phyloP scores from a whole-genome alignment of 2,888 invertebrate species.

The Limulus polyphemus region DNA sequence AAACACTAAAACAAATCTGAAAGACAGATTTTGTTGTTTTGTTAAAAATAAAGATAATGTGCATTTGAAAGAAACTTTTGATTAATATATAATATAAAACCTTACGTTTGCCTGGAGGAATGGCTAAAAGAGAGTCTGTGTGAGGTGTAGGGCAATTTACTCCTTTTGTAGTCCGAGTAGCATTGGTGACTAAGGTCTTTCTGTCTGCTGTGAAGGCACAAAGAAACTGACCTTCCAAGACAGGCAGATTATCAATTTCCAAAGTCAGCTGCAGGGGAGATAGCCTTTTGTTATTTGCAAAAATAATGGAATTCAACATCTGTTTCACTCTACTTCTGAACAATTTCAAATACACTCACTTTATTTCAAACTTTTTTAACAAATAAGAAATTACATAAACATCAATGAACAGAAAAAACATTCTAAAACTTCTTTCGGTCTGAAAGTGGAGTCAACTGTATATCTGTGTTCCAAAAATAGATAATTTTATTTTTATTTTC shows the following conservation, averaged over 20 bases:
- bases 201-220: slow-evolving; percentile 83
- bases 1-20: neutral
- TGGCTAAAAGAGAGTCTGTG: slow-evolving; percentile 80
- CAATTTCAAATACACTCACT: too few relatives aligned
- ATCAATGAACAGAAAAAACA: too few relatives aligned
- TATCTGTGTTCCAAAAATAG: too few relatives aligned
- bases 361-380: too few relatives aligned
- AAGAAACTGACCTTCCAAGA: slow-evolving; percentile 66
- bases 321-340: too few relatives aligned
- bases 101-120: slow-evolving; percentile 74
- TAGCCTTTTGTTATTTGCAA: neutral
- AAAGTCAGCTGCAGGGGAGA: slow-evolving; percentile 55
- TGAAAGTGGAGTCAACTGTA: too few relatives aligned
- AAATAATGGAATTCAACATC: too few relatives aligned
- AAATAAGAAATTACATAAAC: too few relatives aligned
- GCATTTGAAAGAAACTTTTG: neutral
- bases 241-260: slow-evolving; percentile 89
- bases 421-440: too few relatives aligned
- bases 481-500: too few relatives aligned
- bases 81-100: slow-evolving; percentile 2
- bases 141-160: slow-evolving; percentile 92
- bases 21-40: neutral
- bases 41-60: too few relatives aligned
- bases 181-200: slow-evolving; percentile 60
- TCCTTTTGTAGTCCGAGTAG: slow-evolving; percentile 74